Evolutionary conservation across 2,888 invertebrate genomes (phyloP), one percentile per base, ranked within the genome.

Genomic region (Chrysina gloriosa): DNA sequence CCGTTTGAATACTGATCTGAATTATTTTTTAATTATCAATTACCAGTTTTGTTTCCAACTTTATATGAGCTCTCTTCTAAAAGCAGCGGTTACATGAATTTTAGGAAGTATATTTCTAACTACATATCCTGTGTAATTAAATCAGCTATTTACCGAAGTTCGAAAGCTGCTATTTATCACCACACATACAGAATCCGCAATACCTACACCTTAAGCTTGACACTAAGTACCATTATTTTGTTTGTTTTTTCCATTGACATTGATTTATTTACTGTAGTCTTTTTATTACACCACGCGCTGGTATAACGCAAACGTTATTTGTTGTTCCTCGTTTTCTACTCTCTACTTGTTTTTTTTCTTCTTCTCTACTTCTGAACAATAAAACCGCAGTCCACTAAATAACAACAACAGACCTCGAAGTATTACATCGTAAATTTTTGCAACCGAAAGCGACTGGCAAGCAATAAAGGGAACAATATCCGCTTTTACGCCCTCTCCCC

Each of bases 331-430:
- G 9, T 9, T 9, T 48, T 7, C 29, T 16, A 4, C 21, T 52
- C 19, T 29, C 19, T 14, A 52, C 7, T 31, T 19, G 9, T 52
- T 19, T 1, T 52, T 52, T 14, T 5, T 31, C 14, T 48, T 25
- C 48, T 36, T 42, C 6, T 42, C 42, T 2, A 14, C 4, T 11
- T 50, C 27, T 31, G 29, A 52, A 31, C 31, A 29, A 52, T 52
- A 52, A 52, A 52, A 31, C 31, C 29, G 31, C 29, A 52, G 31
- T 31, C n/a, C 52, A 52, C 52, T 52, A 52, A 52, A 52, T 31
- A 52, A 52, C 31, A 31, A 52, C 52, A 52, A 29, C 27, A 11
- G 14, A 31, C 31, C 31, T 5, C 52, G 16, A 52, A 52, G 52
- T 52, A 52, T 52, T 52, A 31, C 19, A 14, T 52, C 34, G 52